Percentiles rank a stretch among this genome's conserved stretches.
Conservation (phyloP, 1,140 invertebrate genomes). For the Venustaconcha ellipsiformis region DNA sequence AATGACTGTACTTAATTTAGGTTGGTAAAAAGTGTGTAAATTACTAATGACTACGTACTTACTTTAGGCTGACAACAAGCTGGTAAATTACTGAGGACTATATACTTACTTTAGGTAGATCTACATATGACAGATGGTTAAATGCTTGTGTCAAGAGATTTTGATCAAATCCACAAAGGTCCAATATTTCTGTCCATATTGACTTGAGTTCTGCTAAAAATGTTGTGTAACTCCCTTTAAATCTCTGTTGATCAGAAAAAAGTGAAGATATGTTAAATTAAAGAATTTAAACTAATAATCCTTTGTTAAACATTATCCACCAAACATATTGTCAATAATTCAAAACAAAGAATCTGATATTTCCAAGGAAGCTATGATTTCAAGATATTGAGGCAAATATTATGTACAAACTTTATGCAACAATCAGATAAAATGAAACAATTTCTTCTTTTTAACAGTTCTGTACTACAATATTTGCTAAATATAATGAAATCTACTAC, state of each 20-base stretch:
- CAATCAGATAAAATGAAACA: too few relatives aligned
- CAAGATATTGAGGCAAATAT: too few relatives aligned
- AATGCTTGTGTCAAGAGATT: conserved; percentile 54
- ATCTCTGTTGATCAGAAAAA: conserved; percentile 31
- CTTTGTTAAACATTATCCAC: too few relatives aligned
- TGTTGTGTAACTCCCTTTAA: conserved; percentile 14
- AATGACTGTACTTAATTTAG: not conserved
- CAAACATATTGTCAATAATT: not conserved
- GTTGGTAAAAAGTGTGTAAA: too few relatives aligned
- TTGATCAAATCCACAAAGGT: conserved; percentile 33
- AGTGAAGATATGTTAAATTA: too few relatives aligned
- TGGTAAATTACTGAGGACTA: too few relatives aligned
- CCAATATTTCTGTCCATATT: conserved; percentile 52
- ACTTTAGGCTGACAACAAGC: conserved; percentile 45
- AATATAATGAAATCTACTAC: too few relatives aligned
- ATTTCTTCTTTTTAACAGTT: too few relatives aligned
- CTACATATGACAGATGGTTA: conserved; percentile 48
- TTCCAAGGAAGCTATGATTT: not conserved
- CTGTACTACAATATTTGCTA: too few relatives aligned
- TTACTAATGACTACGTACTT: not conserved
- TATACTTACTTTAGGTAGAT: conserved; percentile 49
- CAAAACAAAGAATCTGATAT: not conserved
- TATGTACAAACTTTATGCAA: too few relatives aligned
- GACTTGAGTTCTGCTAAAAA: conserved; percentile 47
- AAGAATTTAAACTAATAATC: too few relatives aligned